These are phyloP conservation scores for Drosophila picticornis DNA, from an alignment of 2,888 invertebrate genomes.

Conservation along the genomic window DNA sequence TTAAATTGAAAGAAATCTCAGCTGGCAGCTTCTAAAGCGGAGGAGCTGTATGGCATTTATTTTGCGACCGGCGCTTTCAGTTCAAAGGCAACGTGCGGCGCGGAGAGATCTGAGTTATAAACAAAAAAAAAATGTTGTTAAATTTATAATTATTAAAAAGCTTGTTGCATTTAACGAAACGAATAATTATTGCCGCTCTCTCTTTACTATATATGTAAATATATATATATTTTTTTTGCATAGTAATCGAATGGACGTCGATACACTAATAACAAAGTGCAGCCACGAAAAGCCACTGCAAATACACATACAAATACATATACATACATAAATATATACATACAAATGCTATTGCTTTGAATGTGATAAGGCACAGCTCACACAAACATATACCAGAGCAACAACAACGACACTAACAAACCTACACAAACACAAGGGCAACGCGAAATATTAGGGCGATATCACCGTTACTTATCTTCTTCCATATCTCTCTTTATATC, in stretches of 20 bases:
- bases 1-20: constrained; percentile 75
- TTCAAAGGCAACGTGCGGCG: constrained; percentile 57
- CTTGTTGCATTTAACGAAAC: constrained; percentile 12
- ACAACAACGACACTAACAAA: not conserved
- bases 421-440: constrained; percentile 27
- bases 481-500: constrained; percentile 45
- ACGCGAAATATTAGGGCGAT: constrained; percentile 25
- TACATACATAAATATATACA: not conserved
- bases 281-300: constrained; percentile 8
- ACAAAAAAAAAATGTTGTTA: not conserved
- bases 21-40: constrained; percentile 53
- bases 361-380: constrained; percentile 30
- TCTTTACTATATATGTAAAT: not conserved
- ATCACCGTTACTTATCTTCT: constrained; percentile 63
- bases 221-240: not conserved
- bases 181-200: constrained; percentile 18
- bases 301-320: constrained; percentile 20
- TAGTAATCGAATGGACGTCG: constrained; percentile 17
- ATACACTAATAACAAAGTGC: constrained; percentile 19
- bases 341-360: constrained; percentile 18
- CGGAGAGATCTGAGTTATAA: constrained; percentile 42
- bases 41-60: constrained; percentile 45
- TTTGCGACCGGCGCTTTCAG: constrained; percentile 60
- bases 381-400: not conserved
- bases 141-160: constrained; percentile 15